phyloP scores from a whole-genome alignment of 2,888 invertebrate species.

The Beris chalybata region DNA sequence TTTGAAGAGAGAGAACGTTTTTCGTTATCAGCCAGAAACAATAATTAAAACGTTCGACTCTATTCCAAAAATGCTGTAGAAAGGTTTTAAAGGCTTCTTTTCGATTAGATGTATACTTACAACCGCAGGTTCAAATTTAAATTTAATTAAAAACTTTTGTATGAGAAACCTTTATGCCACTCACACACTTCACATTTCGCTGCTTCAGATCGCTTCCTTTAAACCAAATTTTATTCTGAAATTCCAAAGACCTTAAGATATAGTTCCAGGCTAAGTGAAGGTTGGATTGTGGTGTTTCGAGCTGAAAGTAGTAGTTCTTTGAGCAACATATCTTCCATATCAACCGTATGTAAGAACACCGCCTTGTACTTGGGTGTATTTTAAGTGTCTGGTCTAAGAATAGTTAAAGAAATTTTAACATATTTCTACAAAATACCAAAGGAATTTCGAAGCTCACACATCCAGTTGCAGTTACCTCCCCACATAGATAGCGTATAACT shows the following conservation, averaged over 20 bases:
- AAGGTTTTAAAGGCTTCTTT: background rate
- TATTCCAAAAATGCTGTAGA: too few relatives aligned
- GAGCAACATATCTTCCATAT: constrained; percentile 21
- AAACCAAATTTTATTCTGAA: constrained; percentile 31
- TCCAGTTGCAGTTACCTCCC: constrained; percentile 8
- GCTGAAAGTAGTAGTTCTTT: constrained; percentile 9
- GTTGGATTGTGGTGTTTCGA: too few relatives aligned
- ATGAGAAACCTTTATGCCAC: constrained; percentile 13
- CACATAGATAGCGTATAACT: background rate
- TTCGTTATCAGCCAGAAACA: too few relatives aligned
- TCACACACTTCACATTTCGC: constrained; percentile 8
- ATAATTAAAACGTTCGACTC: too few relatives aligned
- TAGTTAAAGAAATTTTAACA: constrained; percentile 38
- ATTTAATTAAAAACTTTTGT: constrained; percentile 37
- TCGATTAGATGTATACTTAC: background rate
- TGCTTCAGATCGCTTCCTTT: constrained; percentile 29
- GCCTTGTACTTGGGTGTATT: constrained; percentile 23
- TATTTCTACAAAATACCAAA: constrained; percentile 27
- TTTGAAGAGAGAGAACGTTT: too few relatives aligned
- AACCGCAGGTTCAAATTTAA: constrained; percentile 35
- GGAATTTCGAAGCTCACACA: background rate
- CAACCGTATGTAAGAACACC: constrained; percentile 18
- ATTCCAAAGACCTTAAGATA: constrained; percentile 31
- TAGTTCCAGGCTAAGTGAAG: background rate
- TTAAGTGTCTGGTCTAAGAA: constrained; percentile 36